Conservation (phyloP, 2,113 vertebrate species). For the Chloroceryle aenea region DNA sequence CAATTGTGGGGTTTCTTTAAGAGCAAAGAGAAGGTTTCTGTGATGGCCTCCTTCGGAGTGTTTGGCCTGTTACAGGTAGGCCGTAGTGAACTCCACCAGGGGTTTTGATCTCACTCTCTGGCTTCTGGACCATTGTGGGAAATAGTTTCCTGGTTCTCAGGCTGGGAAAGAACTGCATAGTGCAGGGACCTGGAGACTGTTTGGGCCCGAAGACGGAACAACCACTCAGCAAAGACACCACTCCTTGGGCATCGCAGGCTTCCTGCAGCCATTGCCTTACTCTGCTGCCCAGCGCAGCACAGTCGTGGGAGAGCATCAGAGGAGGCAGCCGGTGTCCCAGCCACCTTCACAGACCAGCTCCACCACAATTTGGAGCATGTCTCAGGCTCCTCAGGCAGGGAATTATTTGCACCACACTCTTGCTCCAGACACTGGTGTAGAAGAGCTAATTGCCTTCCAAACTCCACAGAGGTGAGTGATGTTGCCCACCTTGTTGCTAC, state of each 20-base stretch:
- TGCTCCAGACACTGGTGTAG: background rate
- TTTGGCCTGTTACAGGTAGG: background rate
- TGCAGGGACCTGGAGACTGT: background rate
- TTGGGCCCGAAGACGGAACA: background rate
- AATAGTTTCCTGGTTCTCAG: background rate
- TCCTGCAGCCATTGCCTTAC: background rate
- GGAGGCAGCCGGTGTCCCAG: background rate
- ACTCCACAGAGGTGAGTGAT: background rate
- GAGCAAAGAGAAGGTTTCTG: background rate
- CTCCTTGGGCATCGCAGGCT: background rate
- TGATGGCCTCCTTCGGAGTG: background rate
- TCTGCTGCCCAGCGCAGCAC: background rate
- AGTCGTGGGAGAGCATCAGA: background rate
- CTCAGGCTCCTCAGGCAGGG: background rate
- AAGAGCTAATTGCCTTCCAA: background rate
- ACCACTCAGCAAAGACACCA: background rate
- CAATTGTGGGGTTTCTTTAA: background rate
- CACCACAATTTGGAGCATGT: background rate
- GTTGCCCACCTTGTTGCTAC: background rate
- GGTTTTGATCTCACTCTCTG: rapidly evolving
- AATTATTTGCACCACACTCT: background rate
- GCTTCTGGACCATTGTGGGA: background rate
- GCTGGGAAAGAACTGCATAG: background rate
- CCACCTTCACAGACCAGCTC: background rate
- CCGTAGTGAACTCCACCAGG: background rate